Base-by-base conservation (phyloP, 1,140 invertebrate genomes). In the Cylas formicarius region DNA sequence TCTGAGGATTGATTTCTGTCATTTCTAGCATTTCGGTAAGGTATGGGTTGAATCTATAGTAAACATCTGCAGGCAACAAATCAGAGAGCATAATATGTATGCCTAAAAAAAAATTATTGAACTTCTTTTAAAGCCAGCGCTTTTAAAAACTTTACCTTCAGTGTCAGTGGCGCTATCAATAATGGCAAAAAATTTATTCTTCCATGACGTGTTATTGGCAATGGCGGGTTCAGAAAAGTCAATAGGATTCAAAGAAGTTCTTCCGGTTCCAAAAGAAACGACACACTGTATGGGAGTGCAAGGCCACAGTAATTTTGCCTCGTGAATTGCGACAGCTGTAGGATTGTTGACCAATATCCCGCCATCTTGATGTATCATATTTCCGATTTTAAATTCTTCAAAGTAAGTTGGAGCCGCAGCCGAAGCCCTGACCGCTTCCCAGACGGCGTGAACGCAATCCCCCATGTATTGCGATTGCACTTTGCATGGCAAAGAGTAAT, bases 381-480 rank as follows among this genome's bases (percentile, higher is more conserved):
- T 80, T 36, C 79, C 80, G 11, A 86, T 68, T 53, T 76, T 74
- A 56, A 84, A 90, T 62, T 93, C 89, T 61, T 89, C 81, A 69
- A 93, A 96, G 70, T 93, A 93, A 0, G 86, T 87, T 2, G 92
- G 92, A 13, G 92, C 92, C 33, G 92, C 90, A 26, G 90, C 86
- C 6, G 90, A 93, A 7, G 90, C 91, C 59, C 90, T 69, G 3
- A 91, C 80, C 8, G 88, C 86, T 72, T 95, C 82, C 89, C 91
- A 97, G 10, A 93, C 62, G 55, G 72, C 68, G 50, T 86, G 76
- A 31, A 78, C 74, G 50, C 76, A 76, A 17, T 76, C 81, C 20
- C 93, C 92, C 32, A 76, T 74, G 62, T 92, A 94, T 44, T 84
- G 81, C 36, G 83, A 84, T 41, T 82, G 77, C 4, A 81, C 71